A percentile compares a stretch with the other conserved stretches of the same genome.
phyloP scores from a whole-genome alignment of 2,113 vertebrate genomes.

The Archocentrus centrarchus region DNA sequence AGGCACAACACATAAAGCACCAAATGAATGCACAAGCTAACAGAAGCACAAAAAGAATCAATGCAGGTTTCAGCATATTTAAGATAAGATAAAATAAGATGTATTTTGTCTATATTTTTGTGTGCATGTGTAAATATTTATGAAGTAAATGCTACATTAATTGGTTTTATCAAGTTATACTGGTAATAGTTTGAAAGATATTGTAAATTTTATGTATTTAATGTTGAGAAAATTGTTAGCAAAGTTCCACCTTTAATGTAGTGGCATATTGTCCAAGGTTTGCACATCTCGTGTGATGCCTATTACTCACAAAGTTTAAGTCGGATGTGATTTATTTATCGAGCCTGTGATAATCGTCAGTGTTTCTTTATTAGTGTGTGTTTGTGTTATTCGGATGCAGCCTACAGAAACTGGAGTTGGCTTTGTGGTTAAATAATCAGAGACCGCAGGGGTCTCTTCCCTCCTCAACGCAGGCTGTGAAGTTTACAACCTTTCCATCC shows the following conservation, averaged over 20 bases:
- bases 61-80: background rate
- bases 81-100: too few relatives aligned
- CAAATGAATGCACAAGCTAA: background rate
- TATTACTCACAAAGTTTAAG: conserved; percentile 28
- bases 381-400: conserved; percentile 68
- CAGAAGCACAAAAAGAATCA: too few relatives aligned
- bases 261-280: background rate
- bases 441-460: conserved; percentile 69
- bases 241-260: background rate
- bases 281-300: background rate
- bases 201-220: background rate
- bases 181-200: background rate
- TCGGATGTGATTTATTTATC: conserved; percentile 14
- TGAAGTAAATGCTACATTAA: background rate
- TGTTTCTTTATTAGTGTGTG: conserved; percentile 8
- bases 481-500: conserved; percentile 80
- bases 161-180: background rate
- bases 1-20: background rate
- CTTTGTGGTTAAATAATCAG: conserved; percentile 76
- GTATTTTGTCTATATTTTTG: background rate
- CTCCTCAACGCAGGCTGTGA: conserved; percentile 67
- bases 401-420: conserved; percentile 49
- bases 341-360: background rate
- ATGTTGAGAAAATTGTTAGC: background rate
- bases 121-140: background rate